Base-by-base conservation (phyloP, 2,888 invertebrate genomes). In the Hanleya hanleyi region DNA sequence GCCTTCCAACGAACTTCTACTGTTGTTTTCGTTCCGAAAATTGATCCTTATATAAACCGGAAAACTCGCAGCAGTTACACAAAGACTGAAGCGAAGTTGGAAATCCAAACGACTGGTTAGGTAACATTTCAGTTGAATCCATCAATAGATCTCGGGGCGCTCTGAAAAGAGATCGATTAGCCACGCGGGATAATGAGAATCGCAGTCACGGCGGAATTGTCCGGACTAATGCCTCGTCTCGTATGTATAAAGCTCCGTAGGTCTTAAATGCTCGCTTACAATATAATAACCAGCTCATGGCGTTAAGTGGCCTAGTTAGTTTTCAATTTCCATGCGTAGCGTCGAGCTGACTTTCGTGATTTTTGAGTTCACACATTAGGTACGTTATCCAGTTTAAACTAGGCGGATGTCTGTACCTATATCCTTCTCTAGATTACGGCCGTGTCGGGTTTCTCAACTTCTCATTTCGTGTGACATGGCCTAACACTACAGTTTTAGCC, bases 1-100 rank as follows among this genome's bases (percentile, higher is more conserved):
- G 57, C 57, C 22, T 15, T 15, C 47, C 47, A n/a, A n/a, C 22
- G 18, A 18, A 22, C 47, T 47, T 57, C 26, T 57, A n/a, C 57
- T 57, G 26, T 57, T 57, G 57, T 57, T 57, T 57, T 57, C 57
- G 22, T 57, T 57, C 57, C 57, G 57, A 57, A 57, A 57, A 57
- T 57, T 57, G 57, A 57, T 57, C 57, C 26, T 22, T 26, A 57
- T 29, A 32, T 32, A 57, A 32, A 57, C 57, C 32, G 57, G 57
- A 57, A 57, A 57, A 32, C 57, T 57, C 57, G 22, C 32, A 57
- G 57, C 32, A 32, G 22, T 57, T 57, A 29, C 22, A 57, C 57
- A 57, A 57, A 57, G 57, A 57, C 57, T 32, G 15, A 22, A 26
- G 18, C 57, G 29, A 32, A 29, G 29, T 22, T 57, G 57, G 12